Conservation (phyloP, 2,888 invertebrate species). For the Celastrina argiolus region DNA sequence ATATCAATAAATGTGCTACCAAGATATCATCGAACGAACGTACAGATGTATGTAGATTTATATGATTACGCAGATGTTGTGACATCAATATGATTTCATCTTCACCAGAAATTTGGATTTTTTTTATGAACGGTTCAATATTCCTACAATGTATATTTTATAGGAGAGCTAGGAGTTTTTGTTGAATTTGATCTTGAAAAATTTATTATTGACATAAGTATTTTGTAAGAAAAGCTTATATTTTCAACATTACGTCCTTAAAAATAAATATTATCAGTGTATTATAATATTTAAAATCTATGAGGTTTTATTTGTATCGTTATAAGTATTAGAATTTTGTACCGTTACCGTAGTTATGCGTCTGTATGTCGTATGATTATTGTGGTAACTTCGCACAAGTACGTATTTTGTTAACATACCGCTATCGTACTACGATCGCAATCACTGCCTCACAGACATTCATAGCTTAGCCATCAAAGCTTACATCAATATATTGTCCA, state of each 20-base stretch:
- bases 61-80: background rate
- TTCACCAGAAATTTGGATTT: background rate
- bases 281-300: background rate
- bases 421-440: constrained; percentile 54
- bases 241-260: background rate
- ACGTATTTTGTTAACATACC: constrained; percentile 37
- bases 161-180: background rate
- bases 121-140: no score
- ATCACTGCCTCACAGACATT: constrained; percentile 78
- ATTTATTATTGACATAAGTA: background rate
- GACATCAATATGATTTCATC: background rate
- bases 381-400: constrained; percentile 39
- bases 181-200: background rate
- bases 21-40: background rate
- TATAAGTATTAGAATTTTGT: background rate
- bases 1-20: background rate
- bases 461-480: constrained; percentile 73
- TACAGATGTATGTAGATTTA: background rate
- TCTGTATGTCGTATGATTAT: constrained; percentile 26
- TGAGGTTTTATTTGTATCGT: background rate
- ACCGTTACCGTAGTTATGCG: constrained; percentile 3
- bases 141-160: background rate
- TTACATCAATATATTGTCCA: constrained; percentile 55
- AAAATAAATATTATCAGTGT: background rate
- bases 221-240: background rate